A percentile compares a stretch with the other conserved stretches of the same genome.
Evolutionary conservation across 2,888 invertebrate genomes (phyloP).

Genomic region (Mystacides longicornis): DNA sequence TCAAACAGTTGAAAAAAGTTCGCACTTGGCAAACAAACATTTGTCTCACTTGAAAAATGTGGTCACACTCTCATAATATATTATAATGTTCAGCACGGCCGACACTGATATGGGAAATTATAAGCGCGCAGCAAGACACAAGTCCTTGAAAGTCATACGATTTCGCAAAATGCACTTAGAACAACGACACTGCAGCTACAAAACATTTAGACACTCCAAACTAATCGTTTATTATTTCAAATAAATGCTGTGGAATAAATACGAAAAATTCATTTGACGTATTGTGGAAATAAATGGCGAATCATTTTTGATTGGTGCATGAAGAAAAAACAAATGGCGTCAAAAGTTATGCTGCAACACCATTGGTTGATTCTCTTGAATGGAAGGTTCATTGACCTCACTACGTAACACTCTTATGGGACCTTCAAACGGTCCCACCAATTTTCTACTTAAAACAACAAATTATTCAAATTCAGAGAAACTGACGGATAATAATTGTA

Average conservation of each 20-base stretch:
- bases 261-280: not conserved
- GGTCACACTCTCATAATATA: too few relatives aligned
- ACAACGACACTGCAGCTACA: not conserved
- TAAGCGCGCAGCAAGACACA: too few relatives aligned
- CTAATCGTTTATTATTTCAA: not conserved
- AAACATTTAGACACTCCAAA: not conserved
- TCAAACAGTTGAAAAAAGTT: too few relatives aligned
- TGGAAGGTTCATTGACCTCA: not conserved
- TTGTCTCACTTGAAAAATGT: too few relatives aligned
- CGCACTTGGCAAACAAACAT: too few relatives aligned
- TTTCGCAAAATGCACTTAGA: not conserved
- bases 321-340: not conserved
- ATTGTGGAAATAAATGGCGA: not conserved
- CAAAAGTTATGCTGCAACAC: not conserved
- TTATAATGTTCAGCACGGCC: too few relatives aligned
- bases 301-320: not conserved
- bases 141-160: not conserved
- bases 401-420: not conserved
- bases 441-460: too few relatives aligned
- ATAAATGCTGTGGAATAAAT: not conserved
- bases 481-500: too few relatives aligned
- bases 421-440: too few relatives aligned
- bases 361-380: not conserved
- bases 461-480: too few relatives aligned
- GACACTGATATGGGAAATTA: too few relatives aligned